Percentiles rank a stretch among this genome's conserved stretches.
These are phyloP conservation scores for Sitta europaea DNA, from an alignment of 2,113 vertebrate genomes.

Conservation along the genomic window DNA sequence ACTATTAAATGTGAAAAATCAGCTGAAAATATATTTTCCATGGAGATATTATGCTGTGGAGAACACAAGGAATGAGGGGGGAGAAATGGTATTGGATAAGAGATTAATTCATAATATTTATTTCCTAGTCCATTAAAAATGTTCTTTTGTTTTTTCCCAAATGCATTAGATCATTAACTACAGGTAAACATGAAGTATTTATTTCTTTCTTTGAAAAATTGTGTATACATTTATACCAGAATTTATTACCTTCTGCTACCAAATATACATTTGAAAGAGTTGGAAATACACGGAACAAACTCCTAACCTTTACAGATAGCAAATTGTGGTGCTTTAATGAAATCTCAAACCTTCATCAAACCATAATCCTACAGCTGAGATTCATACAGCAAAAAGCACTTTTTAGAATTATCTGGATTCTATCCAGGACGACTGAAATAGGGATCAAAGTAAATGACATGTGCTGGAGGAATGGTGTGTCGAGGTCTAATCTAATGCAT, in stretches of 20 bases:
- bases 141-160: background rate
- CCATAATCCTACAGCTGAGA: conserved; percentile 53
- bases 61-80: background rate
- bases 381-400: conserved; percentile 53
- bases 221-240: background rate
- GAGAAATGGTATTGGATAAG: background rate
- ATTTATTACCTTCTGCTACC: background rate
- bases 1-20: background rate
- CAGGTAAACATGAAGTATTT: background rate
- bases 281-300: background rate
- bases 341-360: conserved; percentile 23
- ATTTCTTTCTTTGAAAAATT: background rate
- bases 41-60: background rate
- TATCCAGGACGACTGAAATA: conserved; percentile 27
- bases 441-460: conserved; percentile 67
- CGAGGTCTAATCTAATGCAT: conserved; percentile 58
- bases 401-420: conserved; percentile 59
- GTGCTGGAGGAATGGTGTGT: conserved; percentile 54
- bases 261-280: background rate
- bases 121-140: background rate
- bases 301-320: conserved; percentile 2
- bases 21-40: background rate
- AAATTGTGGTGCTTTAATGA: conserved; percentile 46
- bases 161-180: background rate
- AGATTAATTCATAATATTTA: background rate